Evolutionary conservation across 2,113 vertebrate genomes (phyloP).

Genomic region (Zeus faber): DNA sequence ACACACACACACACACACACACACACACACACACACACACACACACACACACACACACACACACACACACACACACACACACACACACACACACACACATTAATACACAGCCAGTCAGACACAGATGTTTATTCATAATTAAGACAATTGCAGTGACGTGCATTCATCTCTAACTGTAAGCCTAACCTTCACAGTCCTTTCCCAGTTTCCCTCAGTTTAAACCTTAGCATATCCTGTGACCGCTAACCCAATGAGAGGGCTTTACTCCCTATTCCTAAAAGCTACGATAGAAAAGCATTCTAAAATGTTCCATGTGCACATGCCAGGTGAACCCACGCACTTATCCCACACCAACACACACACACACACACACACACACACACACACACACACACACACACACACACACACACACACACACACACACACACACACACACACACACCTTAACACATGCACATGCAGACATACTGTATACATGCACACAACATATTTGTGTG

Average conservation of each 20-base stretch:
- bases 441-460: too few relatives aligned
- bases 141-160: too few relatives aligned
- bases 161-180: too few relatives aligned
- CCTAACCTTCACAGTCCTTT: too few relatives aligned
- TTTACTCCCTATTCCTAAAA: too few relatives aligned
- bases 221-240: too few relatives aligned
- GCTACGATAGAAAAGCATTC: too few relatives aligned
- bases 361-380: neutral
- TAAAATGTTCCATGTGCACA: too few relatives aligned
- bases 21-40: constrained; percentile 6
- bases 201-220: too few relatives aligned
- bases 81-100: constrained; percentile 1
- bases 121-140: neutral
- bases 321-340: too few relatives aligned
- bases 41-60: constrained; percentile 42
- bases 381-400: constrained; percentile 6
- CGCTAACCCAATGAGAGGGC: too few relatives aligned
- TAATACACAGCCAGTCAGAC: neutral
- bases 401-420: neutral
- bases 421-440: neutral
- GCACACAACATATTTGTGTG: neutral
- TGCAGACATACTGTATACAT: neutral
- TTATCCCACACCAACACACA: neutral
- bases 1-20: constrained; percentile 8
- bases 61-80: constrained; percentile 9